These are phyloP conservation scores for Pogona vitticeps DNA, from an alignment of 2,113 vertebrate species.

Conservation along the genomic window DNA sequence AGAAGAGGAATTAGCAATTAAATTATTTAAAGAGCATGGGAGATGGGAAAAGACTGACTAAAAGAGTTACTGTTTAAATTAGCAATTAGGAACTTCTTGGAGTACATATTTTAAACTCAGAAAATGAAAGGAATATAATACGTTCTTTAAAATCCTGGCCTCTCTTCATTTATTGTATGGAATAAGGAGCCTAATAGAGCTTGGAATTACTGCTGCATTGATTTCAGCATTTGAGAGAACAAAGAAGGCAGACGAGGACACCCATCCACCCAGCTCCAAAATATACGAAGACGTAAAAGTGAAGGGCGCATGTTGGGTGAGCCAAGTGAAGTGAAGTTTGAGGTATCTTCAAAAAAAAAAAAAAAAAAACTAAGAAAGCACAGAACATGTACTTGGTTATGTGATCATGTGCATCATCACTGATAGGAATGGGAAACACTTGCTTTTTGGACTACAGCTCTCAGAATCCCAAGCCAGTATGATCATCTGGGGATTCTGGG, in stretches of 20 bases:
- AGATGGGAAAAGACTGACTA: conserved; percentile 73
- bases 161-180: conserved; percentile 5
- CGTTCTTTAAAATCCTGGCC: conserved; percentile 65
- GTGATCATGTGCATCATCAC: too few relatives aligned
- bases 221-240: not conserved
- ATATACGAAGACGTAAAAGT: not conserved
- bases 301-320: not conserved
- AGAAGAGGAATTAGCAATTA: conserved; percentile 71
- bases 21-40: conserved; percentile 73
- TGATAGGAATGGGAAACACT: too few relatives aligned
- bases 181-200: not conserved
- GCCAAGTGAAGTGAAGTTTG: not conserved
- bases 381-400: not conserved
- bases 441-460: too few relatives aligned
- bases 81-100: conserved; percentile 81
- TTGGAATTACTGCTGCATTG: not conserved
- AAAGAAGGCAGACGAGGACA: not conserved
- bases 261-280: not conserved
- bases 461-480: too few relatives aligned
- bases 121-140: conserved; percentile 64
- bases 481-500: too few relatives aligned
- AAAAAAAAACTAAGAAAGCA: not conserved
- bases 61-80: conserved; percentile 77
- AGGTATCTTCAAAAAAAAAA: not conserved
- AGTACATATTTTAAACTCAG: conserved; percentile 79